phyloP scores from a whole-genome alignment of 2,113 vertebrate species.

The Centrocercus urophasianus region DNA sequence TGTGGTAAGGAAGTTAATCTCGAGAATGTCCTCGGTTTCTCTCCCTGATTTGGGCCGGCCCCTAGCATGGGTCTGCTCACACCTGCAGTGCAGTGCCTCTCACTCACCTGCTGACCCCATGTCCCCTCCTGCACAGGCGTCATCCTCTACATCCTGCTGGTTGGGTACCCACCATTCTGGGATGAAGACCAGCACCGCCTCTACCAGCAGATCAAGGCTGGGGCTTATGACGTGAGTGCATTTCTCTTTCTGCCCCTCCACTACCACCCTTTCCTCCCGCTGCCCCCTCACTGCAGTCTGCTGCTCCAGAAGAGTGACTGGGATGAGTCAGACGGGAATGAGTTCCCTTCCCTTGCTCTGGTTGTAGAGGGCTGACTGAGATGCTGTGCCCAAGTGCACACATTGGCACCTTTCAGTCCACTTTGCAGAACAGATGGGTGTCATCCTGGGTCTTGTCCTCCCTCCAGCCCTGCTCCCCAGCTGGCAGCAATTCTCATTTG shows the following conservation, averaged over 20 bases:
- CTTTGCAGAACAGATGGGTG: background rate
- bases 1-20: constrained; percentile 83
- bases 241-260: background rate
- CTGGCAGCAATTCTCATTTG: background rate
- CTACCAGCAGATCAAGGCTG: constrained; percentile 98
- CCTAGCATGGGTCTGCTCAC: background rate
- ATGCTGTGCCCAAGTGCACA: background rate
- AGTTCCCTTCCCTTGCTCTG: background rate
- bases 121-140: constrained; percentile 81
- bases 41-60: background rate
- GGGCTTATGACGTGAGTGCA: constrained; percentile 93
- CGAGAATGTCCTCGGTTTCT: background rate
- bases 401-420: background rate
- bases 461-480: background rate
- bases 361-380: fast-evolving
- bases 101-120: background rate
- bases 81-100: background rate
- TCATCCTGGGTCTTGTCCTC: background rate
- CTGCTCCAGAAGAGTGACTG: background rate
- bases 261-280: background rate
- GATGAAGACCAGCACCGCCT: constrained; percentile 98
- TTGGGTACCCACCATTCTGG: constrained; percentile 98
- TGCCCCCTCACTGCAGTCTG: background rate
- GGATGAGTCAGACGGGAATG: background rate
- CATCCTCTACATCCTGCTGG: constrained; percentile 96